Percentiles rank a stretch among this genome's conserved stretches.
These are phyloP conservation scores for Fringilla coelebs DNA, from an alignment of 2,797 vertebrate species.

Conservation along the genomic window DNA sequence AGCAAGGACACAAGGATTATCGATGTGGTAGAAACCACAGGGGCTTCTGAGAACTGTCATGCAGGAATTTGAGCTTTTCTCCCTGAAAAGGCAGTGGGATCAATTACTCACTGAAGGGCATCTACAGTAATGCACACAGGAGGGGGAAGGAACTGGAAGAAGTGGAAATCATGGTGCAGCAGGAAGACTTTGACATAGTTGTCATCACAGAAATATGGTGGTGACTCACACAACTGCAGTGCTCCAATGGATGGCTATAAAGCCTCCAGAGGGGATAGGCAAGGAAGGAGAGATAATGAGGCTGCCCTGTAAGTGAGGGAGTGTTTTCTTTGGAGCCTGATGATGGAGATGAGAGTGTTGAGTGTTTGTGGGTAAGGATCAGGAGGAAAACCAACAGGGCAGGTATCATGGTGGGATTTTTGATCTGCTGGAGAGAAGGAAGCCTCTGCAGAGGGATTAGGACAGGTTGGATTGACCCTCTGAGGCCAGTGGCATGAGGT, in stretches of 20 bases:
- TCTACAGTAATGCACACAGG: too few relatives aligned
- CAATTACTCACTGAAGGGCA: neutral
- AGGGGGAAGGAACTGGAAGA: neutral
- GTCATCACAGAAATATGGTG: fast-evolving
- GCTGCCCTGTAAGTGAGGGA: neutral
- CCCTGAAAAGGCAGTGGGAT: neutral
- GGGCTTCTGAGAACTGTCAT: neutral
- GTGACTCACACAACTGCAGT: neutral
- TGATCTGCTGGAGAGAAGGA: neutral
- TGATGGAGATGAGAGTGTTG: too few relatives aligned
- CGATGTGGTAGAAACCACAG: neutral
- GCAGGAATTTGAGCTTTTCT: neutral
- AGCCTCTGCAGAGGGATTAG: neutral
- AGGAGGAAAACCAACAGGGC: neutral
- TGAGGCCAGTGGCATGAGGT: neutral
- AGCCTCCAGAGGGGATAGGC: neutral
- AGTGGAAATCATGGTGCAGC: neutral
- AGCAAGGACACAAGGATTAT: neutral
- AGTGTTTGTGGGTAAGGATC: neutral
- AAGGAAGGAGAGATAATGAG: neutral
- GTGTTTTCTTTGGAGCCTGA: neutral
- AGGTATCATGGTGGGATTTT: too few relatives aligned
- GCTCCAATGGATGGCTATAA: too few relatives aligned
- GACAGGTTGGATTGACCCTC: fast-evolving
- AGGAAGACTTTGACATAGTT: neutral